Evolutionary conservation across 2,113 vertebrate species (phyloP), one percentile per base, ranked within the genome.

Genomic region (Epinephelus lanceolatus): DNA sequence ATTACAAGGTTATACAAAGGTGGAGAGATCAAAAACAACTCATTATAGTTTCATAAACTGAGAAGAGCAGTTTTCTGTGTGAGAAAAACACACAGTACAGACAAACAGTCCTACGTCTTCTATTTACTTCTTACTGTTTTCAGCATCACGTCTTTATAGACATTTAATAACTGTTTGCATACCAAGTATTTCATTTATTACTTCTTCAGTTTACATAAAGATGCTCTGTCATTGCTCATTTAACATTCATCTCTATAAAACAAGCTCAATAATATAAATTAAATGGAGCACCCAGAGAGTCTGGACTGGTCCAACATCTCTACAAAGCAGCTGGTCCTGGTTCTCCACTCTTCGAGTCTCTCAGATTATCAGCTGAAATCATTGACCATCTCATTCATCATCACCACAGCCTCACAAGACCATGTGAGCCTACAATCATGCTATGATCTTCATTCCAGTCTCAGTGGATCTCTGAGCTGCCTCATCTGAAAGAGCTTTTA

Each of bases 371-470:
- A 27, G 5, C 17, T 10, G 0, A 70, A 63, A 71, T 61, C 59
- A 25, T 23, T 52, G 47, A 80, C 17, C 40, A 62, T 12, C 68
- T 63, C 3, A 68, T 74, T 69, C 53, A 72, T 71, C 47, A 66
- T 42, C 53, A 12, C 21, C 15, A 68, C 62, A 47, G 45, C 23
- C 47, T 27, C 6, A 66, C 4, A 19, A 33, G 49, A 69, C 19
- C 25, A 53, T 40, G 23, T 27, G n/a, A 49, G n/a, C 40, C 13
- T 11, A 12, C 37, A 80, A 30, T 77, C 62, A 33, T 2, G 52
- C 59, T 52, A 2, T 74, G 55, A 73, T 78, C 68, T 83, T 45
- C 21, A 53, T 72, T 84, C 21, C 4, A 55, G 57, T 68, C 6
- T 10, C 47, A 80, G 47, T 60, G 25, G 71, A 27, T 62, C 23